phyloP scores from a whole-genome alignment of 2,797 vertebrate genomes.

The Ptychadena robeensis region DNA sequence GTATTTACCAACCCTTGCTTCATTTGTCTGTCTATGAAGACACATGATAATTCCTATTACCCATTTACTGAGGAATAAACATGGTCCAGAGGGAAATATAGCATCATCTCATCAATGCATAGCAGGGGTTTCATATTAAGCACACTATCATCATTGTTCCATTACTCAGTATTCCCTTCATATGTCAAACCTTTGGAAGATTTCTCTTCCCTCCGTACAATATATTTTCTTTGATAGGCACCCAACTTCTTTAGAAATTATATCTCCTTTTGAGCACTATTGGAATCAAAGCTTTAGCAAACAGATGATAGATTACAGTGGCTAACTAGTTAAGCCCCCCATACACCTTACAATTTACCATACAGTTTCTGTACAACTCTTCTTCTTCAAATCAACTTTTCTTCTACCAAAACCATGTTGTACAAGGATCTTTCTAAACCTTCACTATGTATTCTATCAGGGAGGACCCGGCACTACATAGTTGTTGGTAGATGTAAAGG shows the following conservation, averaged over 20 bases:
- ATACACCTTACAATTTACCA: too few relatives aligned
- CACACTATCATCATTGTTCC: slow-evolving; percentile 17
- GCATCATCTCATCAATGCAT: slow-evolving; percentile 27
- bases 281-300: background rate
- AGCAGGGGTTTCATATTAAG: slow-evolving; percentile 8
- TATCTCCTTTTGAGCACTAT: background rate
- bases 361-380: too few relatives aligned
- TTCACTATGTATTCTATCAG: too few relatives aligned
- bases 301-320: too few relatives aligned
- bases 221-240: slow-evolving; percentile 13
- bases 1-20: slow-evolving; percentile 50
- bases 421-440: too few relatives aligned
- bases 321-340: too few relatives aligned
- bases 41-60: slow-evolving; percentile 50
- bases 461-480: too few relatives aligned
- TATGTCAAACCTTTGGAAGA: slow-evolving; percentile 3
- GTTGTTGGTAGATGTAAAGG: too few relatives aligned
- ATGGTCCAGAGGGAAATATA: slow-evolving; percentile 37
- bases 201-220: background rate
- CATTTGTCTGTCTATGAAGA: slow-evolving; percentile 45
- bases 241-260: background rate
- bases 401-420: too few relatives aligned
- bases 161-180: slow-evolving; percentile 19
- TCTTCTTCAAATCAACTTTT: too few relatives aligned
- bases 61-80: slow-evolving; percentile 35